phyloP scores from a whole-genome alignment of 2,888 invertebrate genomes.

The Agonopterix arenella region DNA sequence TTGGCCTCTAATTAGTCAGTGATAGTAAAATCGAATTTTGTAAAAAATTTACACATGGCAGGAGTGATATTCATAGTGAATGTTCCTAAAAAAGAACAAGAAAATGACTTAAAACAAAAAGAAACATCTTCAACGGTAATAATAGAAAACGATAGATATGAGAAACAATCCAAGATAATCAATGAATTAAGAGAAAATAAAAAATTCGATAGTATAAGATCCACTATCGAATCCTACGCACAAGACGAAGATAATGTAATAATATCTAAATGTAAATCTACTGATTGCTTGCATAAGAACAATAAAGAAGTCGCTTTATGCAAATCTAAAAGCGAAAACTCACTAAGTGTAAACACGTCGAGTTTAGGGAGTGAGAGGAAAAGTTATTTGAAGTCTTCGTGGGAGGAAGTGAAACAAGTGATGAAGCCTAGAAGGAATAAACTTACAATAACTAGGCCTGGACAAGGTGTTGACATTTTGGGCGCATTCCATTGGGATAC shows the following conservation, averaged over 20 bases:
- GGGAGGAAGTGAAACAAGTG: conserved; percentile 43
- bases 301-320: conserved; percentile 19
- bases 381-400: conserved; percentile 28
- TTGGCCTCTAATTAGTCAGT: not conserved
- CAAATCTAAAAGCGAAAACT: conserved; percentile 37
- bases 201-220: conserved; percentile 10
- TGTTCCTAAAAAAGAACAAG: conserved; percentile 72
- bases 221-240: conserved; percentile 17
- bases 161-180: conserved; percentile 24
- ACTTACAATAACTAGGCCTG: conserved; percentile 36
- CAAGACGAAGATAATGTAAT: conserved; percentile 19
- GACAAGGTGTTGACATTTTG: conserved; percentile 36
- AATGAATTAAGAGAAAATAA: conserved; percentile 32
- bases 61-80: conserved; percentile 77
- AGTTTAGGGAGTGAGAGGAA: conserved; percentile 13
- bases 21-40: not conserved
- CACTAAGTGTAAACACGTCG: conserved; percentile 18
- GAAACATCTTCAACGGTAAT: conserved; percentile 19
- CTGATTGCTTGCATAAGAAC: conserved; percentile 26
- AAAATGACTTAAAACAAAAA: conserved; percentile 39
- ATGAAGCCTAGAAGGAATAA: conserved; percentile 33
- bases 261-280: conserved; percentile 34
- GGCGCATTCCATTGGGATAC: conserved; percentile 46
- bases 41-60: conserved; percentile 45
- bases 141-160: conserved; percentile 28